phyloP scores from a whole-genome alignment of 2,797 vertebrate species.

The Myotis findleyi region DNA sequence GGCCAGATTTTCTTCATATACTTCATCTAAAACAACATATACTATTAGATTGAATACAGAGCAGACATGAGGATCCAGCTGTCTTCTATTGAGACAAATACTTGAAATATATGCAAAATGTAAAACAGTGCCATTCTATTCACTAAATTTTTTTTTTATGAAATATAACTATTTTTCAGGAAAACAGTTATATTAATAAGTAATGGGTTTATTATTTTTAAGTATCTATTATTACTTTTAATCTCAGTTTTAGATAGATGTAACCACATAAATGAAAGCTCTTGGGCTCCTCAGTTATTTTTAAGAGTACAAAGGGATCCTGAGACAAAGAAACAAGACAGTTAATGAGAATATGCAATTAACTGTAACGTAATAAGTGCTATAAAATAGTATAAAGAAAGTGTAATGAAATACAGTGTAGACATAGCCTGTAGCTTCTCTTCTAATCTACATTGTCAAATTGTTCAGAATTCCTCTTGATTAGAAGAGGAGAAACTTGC shows the following conservation, averaged over 20 bases:
- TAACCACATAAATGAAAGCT: slow-evolving; percentile 1
- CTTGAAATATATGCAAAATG: slow-evolving; percentile 27
- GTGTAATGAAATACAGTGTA: background rate
- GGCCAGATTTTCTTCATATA: background rate
- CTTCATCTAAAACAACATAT: background rate
- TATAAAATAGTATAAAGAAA: background rate
- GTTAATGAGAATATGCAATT: background rate
- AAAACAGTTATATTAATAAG: background rate
- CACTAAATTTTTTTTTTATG: background rate
- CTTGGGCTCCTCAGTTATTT: background rate
- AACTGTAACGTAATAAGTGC: background rate
- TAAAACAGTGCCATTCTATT: background rate
- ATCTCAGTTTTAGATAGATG: background rate
- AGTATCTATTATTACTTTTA: background rate
- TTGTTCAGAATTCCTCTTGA: background rate
- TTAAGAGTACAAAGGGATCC: background rate
- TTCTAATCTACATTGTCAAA: background rate
- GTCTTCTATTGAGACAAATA: background rate
- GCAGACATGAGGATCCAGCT: background rate
- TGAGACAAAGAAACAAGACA: background rate
- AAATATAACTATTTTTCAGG: slow-evolving; percentile 1
- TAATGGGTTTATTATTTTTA: slow-evolving; percentile 21
- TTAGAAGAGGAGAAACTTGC: slow-evolving; percentile 23
- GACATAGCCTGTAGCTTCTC: background rate
- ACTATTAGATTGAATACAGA: background rate